A percentile compares a stretch with the other conserved stretches of the same genome.
phyloP scores from a whole-genome alignment of 1,140 invertebrate species.

The Antheraea mylitta region DNA sequence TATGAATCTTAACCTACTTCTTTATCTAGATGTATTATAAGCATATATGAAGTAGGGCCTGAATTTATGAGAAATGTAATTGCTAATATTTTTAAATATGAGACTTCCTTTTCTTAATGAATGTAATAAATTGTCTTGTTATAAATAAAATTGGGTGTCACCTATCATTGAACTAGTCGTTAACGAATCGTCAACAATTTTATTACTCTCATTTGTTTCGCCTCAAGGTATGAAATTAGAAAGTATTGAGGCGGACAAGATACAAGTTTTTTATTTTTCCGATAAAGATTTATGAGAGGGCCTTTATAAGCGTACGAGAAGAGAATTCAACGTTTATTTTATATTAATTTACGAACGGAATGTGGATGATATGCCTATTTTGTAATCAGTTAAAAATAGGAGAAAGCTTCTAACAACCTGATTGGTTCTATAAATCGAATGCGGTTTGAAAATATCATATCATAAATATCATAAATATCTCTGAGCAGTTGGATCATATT shows the following conservation, averaged over 20 bases:
- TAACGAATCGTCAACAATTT: constrained; percentile 29
- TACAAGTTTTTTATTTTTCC: constrained; percentile 45
- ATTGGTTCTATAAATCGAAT: background rate
- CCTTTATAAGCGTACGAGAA: constrained; percentile 16
- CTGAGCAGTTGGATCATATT: background rate
- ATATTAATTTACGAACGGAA: constrained; percentile 2
- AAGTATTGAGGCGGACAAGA: constrained; percentile 56
- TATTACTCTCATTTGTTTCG: constrained; percentile 65
- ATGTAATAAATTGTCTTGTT: constrained; percentile 17
- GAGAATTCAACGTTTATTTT: constrained; percentile 1
- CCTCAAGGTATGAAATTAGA: constrained; percentile 68
- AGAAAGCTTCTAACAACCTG: background rate
- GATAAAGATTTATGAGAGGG: constrained; percentile 66
- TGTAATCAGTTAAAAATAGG: constrained; percentile 3
- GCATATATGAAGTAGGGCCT: too few species aligned
- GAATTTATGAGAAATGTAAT: too few species aligned
- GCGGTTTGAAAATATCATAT: background rate
- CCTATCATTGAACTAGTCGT: background rate
- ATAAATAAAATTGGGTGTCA: background rate
- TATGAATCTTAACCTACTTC: too few species aligned
- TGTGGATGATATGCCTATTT: constrained; percentile 7
- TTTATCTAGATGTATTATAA: too few species aligned
- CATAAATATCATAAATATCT: too few species aligned
- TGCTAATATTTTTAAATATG: too few species aligned
- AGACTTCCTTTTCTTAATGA: background rate